Percentiles rank a stretch among this genome's conserved stretches.
Evolutionary conservation across 2,113 vertebrate genomes (phyloP).

Genomic region (Tragelaphus strepsiceros): DNA sequence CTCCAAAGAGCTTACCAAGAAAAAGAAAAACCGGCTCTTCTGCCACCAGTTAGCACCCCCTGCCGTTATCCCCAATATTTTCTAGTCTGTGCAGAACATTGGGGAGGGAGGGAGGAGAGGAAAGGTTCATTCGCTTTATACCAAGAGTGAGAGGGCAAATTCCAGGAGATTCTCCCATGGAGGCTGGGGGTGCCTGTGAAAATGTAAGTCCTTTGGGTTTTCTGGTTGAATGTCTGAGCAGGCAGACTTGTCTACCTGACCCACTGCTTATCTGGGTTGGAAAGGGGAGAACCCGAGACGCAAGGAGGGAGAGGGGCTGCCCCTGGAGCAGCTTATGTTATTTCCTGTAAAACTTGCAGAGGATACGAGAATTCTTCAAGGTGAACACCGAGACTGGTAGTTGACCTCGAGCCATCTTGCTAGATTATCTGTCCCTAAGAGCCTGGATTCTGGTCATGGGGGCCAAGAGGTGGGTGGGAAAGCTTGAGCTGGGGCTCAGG

Average conservation of each 20-base stretch:
- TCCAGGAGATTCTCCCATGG: neutral
- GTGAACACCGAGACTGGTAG: neutral
- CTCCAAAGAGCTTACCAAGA: neutral
- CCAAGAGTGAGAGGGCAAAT: neutral
- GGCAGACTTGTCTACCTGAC: neutral
- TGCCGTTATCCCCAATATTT: rapidly evolving
- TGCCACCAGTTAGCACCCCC: neutral
- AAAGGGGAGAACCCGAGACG: neutral
- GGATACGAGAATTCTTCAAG: neutral
- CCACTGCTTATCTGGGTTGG: neutral
- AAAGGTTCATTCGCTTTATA: neutral
- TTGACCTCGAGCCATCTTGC: neutral
- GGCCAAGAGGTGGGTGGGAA: neutral
- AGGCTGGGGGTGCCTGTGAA: neutral
- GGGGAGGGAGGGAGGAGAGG: neutral
- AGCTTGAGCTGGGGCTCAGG: neutral
- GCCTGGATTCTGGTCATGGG: neutral
- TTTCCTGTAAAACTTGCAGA: neutral
- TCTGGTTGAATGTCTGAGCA: neutral
- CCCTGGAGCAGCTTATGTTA: neutral
- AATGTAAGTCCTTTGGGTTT: neutral
- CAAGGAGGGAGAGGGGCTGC: neutral
- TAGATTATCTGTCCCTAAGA: neutral
- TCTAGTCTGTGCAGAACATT: neutral
- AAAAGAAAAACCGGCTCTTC: neutral